Conservation (phyloP, 2,888 invertebrate species). For the Poecilobothrus nobilitatus region DNA sequence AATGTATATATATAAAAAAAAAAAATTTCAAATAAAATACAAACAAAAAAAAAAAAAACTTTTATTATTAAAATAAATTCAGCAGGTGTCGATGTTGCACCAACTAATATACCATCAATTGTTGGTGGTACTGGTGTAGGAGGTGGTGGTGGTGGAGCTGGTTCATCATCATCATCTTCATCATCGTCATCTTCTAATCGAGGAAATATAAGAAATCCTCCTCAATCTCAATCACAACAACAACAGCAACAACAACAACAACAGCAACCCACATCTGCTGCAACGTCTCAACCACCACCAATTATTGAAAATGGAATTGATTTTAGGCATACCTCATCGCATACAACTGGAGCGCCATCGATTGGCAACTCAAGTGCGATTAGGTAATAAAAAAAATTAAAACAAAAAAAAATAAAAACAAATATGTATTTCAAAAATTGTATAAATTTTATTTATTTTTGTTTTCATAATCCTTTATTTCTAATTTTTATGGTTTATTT, state of each 20-base stretch:
- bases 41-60: neutral
- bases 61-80: slow-evolving; percentile 16
- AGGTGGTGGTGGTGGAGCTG: neutral
- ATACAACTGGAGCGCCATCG: slow-evolving; percentile 21
- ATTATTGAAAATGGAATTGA: slow-evolving; percentile 36
- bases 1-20: no score
- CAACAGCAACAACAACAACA: slow-evolving; percentile 28
- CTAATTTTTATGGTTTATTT: neutral
- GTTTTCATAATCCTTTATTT: slow-evolving; percentile 15
- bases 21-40: no score
- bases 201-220: slow-evolving; percentile 9
- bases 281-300: slow-evolving; percentile 21
- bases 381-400: slow-evolving; percentile 20
- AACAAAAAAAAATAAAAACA: slow-evolving; percentile 12
- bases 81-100: slow-evolving; percentile 23
- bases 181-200: slow-evolving; percentile 10
- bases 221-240: slow-evolving; percentile 23
- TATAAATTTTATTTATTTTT: slow-evolving; percentile 22
- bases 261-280: slow-evolving; percentile 30
- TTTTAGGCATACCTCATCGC: slow-evolving; percentile 30
- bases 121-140: neutral
- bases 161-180: slow-evolving; percentile 24
- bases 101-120: slow-evolving; percentile 20
- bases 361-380: slow-evolving; percentile 21
- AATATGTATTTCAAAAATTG: neutral